Base-by-base conservation (phyloP, 2,797 vertebrate genomes). In the Cuculus canorus region DNA sequence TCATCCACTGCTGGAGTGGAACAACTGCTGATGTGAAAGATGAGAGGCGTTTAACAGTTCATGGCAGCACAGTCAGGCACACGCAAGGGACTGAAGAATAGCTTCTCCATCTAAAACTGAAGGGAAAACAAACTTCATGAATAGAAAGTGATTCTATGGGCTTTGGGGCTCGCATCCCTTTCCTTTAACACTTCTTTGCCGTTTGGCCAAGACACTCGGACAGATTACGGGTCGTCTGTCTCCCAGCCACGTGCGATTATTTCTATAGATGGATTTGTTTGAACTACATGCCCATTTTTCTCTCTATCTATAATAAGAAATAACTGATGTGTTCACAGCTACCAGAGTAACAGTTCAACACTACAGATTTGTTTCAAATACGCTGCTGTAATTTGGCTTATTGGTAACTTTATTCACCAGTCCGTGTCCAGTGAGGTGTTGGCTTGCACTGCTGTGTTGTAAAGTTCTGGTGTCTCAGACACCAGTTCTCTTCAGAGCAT, bases 211-310 rank as follows among this genome's bases (percentile, higher is more conserved):
- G 32, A 30, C 12, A 13, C 10, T 59, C 13, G 10, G 30, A 39
- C 13, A 57, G 33, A 18, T n/a, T 27, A 56, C 1, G 1, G 13
- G 5, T 21, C 0, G 0, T 30, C 0, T 15, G 21, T 76, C 66
- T 77, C 64, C 24, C 35, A 33, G 25, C 21, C 52, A 50, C 7
- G 7, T 18, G 8, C 16, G 32, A 64, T 52, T 91, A 27, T 72
- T 88, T 60, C 59, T 70, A 35, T 2, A 57, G 54, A 53, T 11
- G 13, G 27, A 28, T 35, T 52, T 28, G 60, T 92, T 54, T n/a
- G 45, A 77, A 32, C 24, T 22, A 6, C 2, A 35, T 5, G 52
- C 81, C 45, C n/a, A 70, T 45, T 64, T 30, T 81, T 54, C 17
- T 69, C 17, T 83, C 7, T 53, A 9, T 33, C 33, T 48, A 0